phyloP scores from a whole-genome alignment of 2,888 invertebrate genomes.

The Hypselothyrea guttata region DNA sequence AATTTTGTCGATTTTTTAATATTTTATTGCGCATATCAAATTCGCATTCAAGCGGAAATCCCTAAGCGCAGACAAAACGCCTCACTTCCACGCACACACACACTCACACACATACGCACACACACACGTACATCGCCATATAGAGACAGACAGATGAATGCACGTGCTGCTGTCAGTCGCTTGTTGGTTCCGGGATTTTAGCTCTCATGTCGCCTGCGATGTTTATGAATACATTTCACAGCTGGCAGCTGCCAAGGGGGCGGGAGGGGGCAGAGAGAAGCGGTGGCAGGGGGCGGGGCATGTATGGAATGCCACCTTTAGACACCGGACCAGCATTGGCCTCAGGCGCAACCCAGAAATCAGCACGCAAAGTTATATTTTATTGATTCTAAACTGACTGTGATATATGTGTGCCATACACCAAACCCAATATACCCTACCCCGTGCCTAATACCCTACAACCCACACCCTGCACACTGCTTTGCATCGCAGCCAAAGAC shows the following conservation, averaged over 20 bases:
- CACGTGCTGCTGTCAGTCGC: constrained; percentile 68
- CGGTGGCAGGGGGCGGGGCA: constrained; percentile 1
- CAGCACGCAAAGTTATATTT: constrained; percentile 74
- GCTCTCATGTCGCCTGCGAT: constrained; percentile 64
- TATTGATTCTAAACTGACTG: constrained; percentile 74
- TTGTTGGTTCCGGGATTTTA: constrained; percentile 64
- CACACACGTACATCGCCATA: neutral
- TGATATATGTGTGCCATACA: constrained; percentile 53
- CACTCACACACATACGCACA: constrained; percentile 3
- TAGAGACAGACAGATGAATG: constrained; percentile 44
- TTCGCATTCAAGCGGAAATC: constrained; percentile 74
- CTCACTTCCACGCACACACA: constrained; percentile 28
- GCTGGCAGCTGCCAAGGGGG: constrained; percentile 29
- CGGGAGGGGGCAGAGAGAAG: constrained; percentile 9
- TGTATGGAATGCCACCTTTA: constrained; percentile 44
- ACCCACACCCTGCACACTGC: neutral
- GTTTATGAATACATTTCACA: constrained; percentile 72
- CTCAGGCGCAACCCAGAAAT: constrained; percentile 53
- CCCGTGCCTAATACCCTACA: neutral
- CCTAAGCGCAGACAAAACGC: constrained; percentile 67
- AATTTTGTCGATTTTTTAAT: constrained; percentile 72
- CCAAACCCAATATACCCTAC: too few relatives aligned
- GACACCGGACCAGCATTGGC: constrained; percentile 34
- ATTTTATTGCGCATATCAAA: constrained; percentile 76
- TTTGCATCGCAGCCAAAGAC: constrained; percentile 37